Base-by-base conservation (phyloP, 2,888 invertebrate species). In the Cotesia congregata region DNA sequence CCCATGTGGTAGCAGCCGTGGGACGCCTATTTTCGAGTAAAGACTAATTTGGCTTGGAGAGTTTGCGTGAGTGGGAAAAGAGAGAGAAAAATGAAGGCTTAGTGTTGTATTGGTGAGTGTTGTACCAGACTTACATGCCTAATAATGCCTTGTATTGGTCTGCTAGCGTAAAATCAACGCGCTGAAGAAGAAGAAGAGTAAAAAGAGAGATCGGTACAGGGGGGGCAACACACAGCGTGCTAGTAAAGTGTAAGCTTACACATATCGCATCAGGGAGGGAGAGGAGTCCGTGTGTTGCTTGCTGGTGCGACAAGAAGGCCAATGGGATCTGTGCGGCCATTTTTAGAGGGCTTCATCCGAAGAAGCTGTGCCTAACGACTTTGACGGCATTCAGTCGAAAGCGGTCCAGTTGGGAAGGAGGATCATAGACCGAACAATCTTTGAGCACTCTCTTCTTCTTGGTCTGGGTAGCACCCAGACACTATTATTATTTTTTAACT, bases 21-120 rank as follows among this genome's bases (percentile, higher is more conserved):
- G 86, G 86, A 87, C 85, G 86, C 86, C 88, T 89, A 89, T 89
- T 94, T 94, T 94, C 92, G 93, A 93, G 94, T 93, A 94, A 94
- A 94, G 94, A 94, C 94, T 93, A 94, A 94, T 94, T 94, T 94
- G 94, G 94, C 93, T 90, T 90, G 91, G 90, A 88, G 83, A 86
- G 85, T 85, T 84, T 82, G 82, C 83, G 84, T 68, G 77, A 79
- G 79, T 76, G 76, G 68, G 65, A 50, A 62, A 74, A 73, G 65
- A 69, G 76, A 59, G 38, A 72, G 65, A 15, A 67, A 39, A 50
- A 59, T 6, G 3, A 5, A 65, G 12, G 65, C 30, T 12, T n/a
- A 65, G 65, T 30, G 65, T 20, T 12, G 65, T 30, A 30, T 20
- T 12, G 38, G 65, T 7, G 65, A 38, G 38, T 30, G 65, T 30